Base-by-base conservation (phyloP, 2,797 vertebrate genomes). In the Lepilemur ruficaudatus region DNA sequence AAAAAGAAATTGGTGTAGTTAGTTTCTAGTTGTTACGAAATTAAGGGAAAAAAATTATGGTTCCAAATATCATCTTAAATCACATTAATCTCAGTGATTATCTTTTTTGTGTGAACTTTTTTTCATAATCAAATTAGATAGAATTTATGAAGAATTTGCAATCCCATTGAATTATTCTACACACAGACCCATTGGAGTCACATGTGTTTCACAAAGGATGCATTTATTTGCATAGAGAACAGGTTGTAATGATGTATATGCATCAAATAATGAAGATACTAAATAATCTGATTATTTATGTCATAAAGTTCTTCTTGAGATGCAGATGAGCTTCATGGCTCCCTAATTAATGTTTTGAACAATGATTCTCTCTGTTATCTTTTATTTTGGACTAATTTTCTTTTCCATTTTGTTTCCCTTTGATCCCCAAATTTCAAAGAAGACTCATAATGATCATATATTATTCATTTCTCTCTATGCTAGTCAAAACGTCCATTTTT, bases 1-100 rank as follows among this genome's bases (percentile, higher is more conserved):
- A 97, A 95, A 67, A 98, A 70, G 46, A 89, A 89, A 94, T 86
- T 88, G 35, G 72, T 93, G 43, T 57, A 96, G 91, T 94, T 98
- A 98, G 94, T 95, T 98, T 80, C 30, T 41, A 50, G 95, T 97
- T 98, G 97, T 97, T 98, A 98, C 95, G 98, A 95, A 98, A 98
- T 95, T 83, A 75, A 76, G 88, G 72, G 38, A 35, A 93, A 76
- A 92, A 97, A 98, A 96, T 93, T 93, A 91, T 43, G 35, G 5
- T 86, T 94, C 65, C 59, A 95, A 97, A 91, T 97, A 96, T 97
- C 96, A 97, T 85, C 43, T 91, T 92, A 63, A 96, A 79, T 52
- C 80, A 90, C 83, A 91, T 65, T 97, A 81, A 97, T 97, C 73
- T 81, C 20, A 4, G 50, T 84, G 76, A 96, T 95, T 93, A 93